Evolutionary conservation across 23 tunicate species (phyloP).

Genomic region (Botrylloides violaceus): DNA sequence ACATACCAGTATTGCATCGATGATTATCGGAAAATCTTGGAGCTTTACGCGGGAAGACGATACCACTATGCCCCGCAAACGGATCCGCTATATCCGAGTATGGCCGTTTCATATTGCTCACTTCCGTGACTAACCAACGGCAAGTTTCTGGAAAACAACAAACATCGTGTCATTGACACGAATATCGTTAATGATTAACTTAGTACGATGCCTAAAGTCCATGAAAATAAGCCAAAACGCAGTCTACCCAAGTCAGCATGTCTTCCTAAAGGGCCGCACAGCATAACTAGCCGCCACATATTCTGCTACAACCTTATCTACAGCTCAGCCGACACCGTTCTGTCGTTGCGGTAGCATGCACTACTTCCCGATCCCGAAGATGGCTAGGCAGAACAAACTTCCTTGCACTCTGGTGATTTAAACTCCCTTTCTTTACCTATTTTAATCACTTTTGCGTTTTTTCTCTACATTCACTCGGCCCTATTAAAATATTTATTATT

Average conservation of each 20-base stretch:
- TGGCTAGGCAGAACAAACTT: neutral
- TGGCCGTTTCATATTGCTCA: constrained; percentile 4
- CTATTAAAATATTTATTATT: neutral
- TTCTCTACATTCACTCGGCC: neutral
- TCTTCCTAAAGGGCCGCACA: too few species aligned
- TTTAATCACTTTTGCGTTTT: neutral
- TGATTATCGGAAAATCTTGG: neutral
- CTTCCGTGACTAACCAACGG: too few species aligned
- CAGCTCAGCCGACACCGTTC: too few species aligned
- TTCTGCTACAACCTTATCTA: too few species aligned
- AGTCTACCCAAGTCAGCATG: too few species aligned
- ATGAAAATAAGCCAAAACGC: too few species aligned
- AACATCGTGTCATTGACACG: too few species aligned
- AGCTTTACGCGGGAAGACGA: constrained; percentile 2
- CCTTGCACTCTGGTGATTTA: neutral
- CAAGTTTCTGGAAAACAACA: too few species aligned
- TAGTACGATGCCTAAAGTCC: too few species aligned
- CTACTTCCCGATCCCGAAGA: neutral
- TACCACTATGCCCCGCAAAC: neutral
- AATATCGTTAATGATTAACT: too few species aligned
- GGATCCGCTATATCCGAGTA: neutral
- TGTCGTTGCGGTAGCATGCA: too few species aligned
- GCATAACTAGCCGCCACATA: too few species aligned
- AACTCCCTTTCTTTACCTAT: neutral
- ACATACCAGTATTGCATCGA: neutral